Percentiles rank a stretch among this genome's conserved stretches.
phyloP scores from a whole-genome alignment of 2,888 invertebrate species.

The Mongoloraphidia duomilia region DNA sequence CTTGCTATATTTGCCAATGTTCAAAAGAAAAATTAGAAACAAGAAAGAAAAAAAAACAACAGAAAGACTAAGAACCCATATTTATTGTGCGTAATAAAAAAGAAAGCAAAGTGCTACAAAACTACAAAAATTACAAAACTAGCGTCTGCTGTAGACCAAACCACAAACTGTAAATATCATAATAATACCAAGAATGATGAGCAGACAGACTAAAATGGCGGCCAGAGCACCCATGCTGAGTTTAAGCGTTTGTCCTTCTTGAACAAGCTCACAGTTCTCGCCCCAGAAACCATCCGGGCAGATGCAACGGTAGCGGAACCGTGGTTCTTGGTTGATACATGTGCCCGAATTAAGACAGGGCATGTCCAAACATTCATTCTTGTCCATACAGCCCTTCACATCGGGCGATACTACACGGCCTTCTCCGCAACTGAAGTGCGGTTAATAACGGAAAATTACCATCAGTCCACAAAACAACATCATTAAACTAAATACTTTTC shows the following conservation, averaged over 20 bases:
- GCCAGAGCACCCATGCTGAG: conserved; percentile 94
- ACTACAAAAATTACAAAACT: background rate
- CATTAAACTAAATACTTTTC: background rate
- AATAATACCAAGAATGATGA: conserved; percentile 76
- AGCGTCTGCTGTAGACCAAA: background rate
- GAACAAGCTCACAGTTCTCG: conserved; percentile 84
- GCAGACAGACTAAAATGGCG: conserved; percentile 91
- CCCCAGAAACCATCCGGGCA: conserved; percentile 90
- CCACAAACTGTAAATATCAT: conserved; percentile 6
- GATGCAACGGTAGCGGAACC: conserved; percentile 72
- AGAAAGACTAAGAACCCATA: conserved; percentile 7
- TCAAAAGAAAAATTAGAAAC: background rate
- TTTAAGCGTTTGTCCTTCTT: conserved; percentile 88
- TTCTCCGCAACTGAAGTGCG: conserved; percentile 67
- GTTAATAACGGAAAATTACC: conserved; percentile 8
- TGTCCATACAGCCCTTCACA: conserved; percentile 81
- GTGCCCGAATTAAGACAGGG: conserved; percentile 88
- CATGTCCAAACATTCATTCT: conserved; percentile 88
- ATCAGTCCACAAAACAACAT: background rate
- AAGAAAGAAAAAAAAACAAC: conserved; percentile 4
- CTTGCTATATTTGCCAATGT: no score
- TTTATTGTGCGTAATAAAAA: background rate
- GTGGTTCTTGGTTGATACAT: conserved; percentile 83
- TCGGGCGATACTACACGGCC: conserved; percentile 82
- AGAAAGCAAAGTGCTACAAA: conserved; percentile 6